Evolutionary conservation across 2,113 vertebrate genomes (phyloP).

Genomic region (Smithornis capensis): DNA sequence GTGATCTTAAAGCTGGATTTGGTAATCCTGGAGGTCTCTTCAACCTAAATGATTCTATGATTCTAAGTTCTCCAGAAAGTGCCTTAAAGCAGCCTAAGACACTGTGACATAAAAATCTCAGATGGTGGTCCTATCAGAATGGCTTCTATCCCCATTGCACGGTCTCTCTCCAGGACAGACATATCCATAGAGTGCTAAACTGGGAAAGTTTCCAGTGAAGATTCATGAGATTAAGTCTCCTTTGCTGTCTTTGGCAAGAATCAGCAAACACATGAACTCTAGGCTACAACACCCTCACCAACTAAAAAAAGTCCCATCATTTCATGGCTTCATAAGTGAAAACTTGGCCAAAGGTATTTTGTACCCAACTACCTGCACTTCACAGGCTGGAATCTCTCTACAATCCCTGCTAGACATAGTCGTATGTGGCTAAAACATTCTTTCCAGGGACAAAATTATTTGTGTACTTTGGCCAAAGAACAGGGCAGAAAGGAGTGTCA

Average conservation of each 20-base stretch:
- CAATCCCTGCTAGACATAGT: neutral
- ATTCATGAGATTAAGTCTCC: neutral
- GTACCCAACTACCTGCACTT: neutral
- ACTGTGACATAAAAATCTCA: neutral
- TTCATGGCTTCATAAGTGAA: neutral
- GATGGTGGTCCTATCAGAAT: neutral
- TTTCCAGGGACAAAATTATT: neutral
- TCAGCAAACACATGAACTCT: neutral
- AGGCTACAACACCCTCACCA: neutral
- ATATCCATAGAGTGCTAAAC: neutral
- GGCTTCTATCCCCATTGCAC: neutral
- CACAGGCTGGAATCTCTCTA: neutral
- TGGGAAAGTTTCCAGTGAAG: neutral
- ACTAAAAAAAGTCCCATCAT: neutral
- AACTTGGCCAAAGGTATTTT: neutral
- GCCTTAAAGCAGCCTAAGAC: neutral
- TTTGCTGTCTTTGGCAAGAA: neutral
- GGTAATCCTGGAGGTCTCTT: neutral
- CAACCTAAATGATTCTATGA: neutral
- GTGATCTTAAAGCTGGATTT: neutral
- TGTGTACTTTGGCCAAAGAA: fast-evolving
- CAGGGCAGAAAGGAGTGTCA: neutral
- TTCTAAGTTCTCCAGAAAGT: neutral
- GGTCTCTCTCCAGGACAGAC: neutral
- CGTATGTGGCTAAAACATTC: neutral